Percentiles rank a stretch among this genome's conserved stretches.
These are phyloP conservation scores for Pseudoips prasinana DNA, from an alignment of 2,888 invertebrate species.

Conservation along the genomic window DNA sequence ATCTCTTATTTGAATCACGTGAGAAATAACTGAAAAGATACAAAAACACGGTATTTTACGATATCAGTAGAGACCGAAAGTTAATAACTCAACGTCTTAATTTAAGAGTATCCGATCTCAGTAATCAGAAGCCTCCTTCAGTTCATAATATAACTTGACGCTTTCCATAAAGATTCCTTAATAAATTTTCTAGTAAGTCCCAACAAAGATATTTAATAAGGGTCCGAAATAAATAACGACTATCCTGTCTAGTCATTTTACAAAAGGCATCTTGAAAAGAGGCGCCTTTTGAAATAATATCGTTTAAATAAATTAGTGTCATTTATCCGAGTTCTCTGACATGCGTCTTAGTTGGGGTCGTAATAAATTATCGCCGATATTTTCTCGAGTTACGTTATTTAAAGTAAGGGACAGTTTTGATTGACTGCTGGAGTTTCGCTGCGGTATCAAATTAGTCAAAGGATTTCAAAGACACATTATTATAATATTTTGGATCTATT, in stretches of 20 bases:
- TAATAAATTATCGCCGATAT: slow-evolving; percentile 55
- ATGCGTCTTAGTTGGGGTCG: slow-evolving; percentile 44
- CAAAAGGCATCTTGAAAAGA: slow-evolving; percentile 50
- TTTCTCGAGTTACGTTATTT: slow-evolving; percentile 44
- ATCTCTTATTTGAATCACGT: no score
- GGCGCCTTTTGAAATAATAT: slow-evolving; percentile 58
- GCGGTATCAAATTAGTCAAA: slow-evolving; percentile 18
- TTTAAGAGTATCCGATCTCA: slow-evolving; percentile 8
- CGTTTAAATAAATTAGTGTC: slow-evolving; percentile 62
- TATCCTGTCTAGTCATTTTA: slow-evolving; percentile 52
- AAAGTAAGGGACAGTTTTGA: slow-evolving; percentile 35
- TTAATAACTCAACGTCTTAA: slow-evolving; percentile 21
- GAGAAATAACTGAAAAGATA: no score
- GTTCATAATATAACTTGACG: slow-evolving; percentile 19
- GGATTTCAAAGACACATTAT: no score
- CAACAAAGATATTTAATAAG: slow-evolving; percentile 53
- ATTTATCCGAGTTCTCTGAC: slow-evolving; percentile 49
- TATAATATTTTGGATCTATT: no score
- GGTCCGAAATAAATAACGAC: slow-evolving; percentile 60
- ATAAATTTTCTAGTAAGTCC: slow-evolving; percentile 37
- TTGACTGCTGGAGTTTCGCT: slow-evolving; percentile 32
- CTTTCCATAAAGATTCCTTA: slow-evolving; percentile 38
- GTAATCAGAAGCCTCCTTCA: slow-evolving; percentile 28
- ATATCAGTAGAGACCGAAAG: slow-evolving; percentile 2
- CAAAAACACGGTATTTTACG: no score